Percentiles rank a stretch among this genome's conserved stretches.
phyloP scores from a whole-genome alignment of 2,888 invertebrate species.

The Nesidiocoris tenuis region DNA sequence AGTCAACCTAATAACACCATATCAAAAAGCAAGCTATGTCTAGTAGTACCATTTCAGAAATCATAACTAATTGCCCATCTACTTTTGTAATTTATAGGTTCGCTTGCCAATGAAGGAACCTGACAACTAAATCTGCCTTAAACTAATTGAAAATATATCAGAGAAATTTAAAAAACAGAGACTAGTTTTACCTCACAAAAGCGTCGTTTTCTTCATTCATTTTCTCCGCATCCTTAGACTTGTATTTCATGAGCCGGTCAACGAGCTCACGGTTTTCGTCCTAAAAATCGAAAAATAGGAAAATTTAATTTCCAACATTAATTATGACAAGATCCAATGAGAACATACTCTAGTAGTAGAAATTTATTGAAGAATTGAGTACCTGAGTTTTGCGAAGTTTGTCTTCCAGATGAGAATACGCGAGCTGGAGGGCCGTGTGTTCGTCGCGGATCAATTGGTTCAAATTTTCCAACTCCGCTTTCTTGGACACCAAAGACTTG shows the following conservation, averaged over 20 bases:
- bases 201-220: slow-evolving; percentile 97
- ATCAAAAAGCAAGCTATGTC: no score
- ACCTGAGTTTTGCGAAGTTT: slow-evolving; percentile 82
- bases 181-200: slow-evolving; percentile 69
- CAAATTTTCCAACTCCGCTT: slow-evolving; percentile 74
- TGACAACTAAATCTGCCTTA: no score
- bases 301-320: no score
- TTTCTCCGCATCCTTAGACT: slow-evolving; percentile 91
- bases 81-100: no score
- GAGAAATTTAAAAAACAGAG: no score
- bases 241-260: slow-evolving; percentile 85
- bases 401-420: slow-evolving; percentile 85
- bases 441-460: slow-evolving; percentile 91
- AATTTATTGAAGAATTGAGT: background rate
- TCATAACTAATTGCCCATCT: no score
- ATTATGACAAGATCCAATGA: no score
- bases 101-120: no score
- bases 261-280: slow-evolving; percentile 83
- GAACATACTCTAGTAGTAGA: no score
- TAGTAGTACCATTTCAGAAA: no score
- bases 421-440: slow-evolving; percentile 89
- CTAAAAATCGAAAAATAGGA: slow-evolving; percentile 58
- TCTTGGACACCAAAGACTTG: slow-evolving; percentile 68
- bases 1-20: no score
- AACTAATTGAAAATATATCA: no score